Conservation (phyloP, 2,113 vertebrate species). For the Gadus chalcogrammus region DNA sequence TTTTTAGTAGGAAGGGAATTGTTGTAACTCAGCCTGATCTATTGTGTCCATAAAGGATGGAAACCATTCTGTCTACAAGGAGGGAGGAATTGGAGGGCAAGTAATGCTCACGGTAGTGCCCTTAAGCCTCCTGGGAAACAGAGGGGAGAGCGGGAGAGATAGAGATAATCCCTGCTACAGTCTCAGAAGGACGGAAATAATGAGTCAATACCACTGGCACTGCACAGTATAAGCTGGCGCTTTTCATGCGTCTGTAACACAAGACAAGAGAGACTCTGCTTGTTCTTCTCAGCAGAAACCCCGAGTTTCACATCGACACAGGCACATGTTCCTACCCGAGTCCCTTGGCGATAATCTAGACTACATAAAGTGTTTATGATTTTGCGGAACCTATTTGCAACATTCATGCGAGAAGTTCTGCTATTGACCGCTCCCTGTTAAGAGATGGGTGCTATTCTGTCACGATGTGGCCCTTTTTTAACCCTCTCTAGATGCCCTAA, state of each 20-base stretch:
- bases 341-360: slow-evolving; percentile 30
- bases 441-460: slow-evolving; percentile 34
- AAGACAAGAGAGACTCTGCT: slow-evolving; percentile 33
- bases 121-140: slow-evolving; percentile 63
- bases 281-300: slow-evolving; percentile 30
- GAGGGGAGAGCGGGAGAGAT: slow-evolving; percentile 12
- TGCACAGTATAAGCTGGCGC: slow-evolving; percentile 46
- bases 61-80: no score
- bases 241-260: slow-evolving; percentile 44
- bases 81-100: slow-evolving; percentile 20
- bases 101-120: slow-evolving; percentile 50
- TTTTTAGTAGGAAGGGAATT: slow-evolving; percentile 11
- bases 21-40: background rate
- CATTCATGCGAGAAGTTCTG: slow-evolving; percentile 14
- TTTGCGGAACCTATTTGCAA: slow-evolving; percentile 39
- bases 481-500: slow-evolving; percentile 6
- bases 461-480: slow-evolving; percentile 20
- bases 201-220: slow-evolving; percentile 61
- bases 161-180: slow-evolving; percentile 57
- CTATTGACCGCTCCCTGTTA: slow-evolving; percentile 41
- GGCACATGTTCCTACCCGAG: slow-evolving; percentile 7
- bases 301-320: slow-evolving; percentile 20
- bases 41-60: background rate
- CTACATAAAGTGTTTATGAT: slow-evolving; percentile 36
- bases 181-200: slow-evolving; percentile 62